Conservation (phyloP, 2,113 vertebrate species). For the Lagopus muta region DNA sequence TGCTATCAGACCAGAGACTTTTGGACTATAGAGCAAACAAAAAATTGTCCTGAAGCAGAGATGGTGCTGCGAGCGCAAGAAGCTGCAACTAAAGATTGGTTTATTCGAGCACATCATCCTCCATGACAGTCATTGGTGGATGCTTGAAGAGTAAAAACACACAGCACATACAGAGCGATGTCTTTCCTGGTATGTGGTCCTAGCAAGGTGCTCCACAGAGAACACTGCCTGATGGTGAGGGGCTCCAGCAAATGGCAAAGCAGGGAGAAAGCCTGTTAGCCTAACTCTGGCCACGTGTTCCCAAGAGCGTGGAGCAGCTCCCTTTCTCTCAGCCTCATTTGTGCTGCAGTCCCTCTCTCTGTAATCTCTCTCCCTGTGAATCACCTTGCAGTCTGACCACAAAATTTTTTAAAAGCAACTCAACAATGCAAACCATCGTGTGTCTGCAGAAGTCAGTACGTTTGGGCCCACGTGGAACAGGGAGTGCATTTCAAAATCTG, state of each 20-base stretch:
- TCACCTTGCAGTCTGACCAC: background rate
- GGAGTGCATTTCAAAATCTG: background rate
- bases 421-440: rapidly evolving
- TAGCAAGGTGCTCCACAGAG: too few relatives aligned
- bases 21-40: background rate
- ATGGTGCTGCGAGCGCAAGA: background rate
- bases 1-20: background rate
- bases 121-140: background rate
- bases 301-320: background rate
- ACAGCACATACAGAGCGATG: background rate
- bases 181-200: background rate
- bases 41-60: background rate
- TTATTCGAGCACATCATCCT: background rate
- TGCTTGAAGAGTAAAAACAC: background rate
- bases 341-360: background rate
- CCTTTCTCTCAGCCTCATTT: background rate
- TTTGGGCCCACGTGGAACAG: background rate
- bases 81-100: background rate
- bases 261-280: background rate
- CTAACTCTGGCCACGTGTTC: background rate
- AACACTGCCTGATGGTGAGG: background rate
- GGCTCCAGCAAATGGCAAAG: background rate
- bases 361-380: background rate
- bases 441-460: background rate
- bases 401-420: background rate